phyloP scores from a whole-genome alignment of 2,797 vertebrate species.

The Cyclura pinguis region DNA sequence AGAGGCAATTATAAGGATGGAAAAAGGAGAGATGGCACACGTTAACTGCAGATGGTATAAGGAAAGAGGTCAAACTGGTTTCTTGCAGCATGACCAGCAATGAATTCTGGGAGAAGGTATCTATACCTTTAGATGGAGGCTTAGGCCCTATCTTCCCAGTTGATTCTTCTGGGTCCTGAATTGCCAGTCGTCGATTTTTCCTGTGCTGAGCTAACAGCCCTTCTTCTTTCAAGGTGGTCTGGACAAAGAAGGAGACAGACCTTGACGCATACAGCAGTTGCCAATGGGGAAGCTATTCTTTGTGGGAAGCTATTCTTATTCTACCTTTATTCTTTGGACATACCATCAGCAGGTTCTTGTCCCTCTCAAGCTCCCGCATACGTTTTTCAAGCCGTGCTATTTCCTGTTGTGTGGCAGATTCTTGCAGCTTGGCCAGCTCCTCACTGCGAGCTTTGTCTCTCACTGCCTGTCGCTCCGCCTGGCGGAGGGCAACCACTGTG shows the following conservation, averaged over 20 bases:
- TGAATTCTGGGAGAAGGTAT: neutral
- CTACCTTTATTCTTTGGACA: conserved; percentile 1
- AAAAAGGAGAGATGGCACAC: neutral
- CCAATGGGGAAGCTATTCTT: neutral
- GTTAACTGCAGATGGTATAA: neutral
- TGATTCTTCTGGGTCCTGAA: conserved; percentile 32
- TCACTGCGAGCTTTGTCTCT: conserved; percentile 80
- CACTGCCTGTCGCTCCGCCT: conserved; percentile 83
- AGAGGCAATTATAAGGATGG: neutral
- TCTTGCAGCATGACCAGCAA: neutral
- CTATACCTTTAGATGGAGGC: conserved; percentile 36
- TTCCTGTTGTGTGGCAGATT: conserved; percentile 76
- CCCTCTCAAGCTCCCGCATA: conserved; percentile 77
- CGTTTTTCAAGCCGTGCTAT: conserved; percentile 74
- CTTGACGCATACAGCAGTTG: neutral
- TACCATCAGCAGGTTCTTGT: conserved; percentile 82
- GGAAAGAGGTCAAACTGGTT: neutral
- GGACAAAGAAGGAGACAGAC: conserved; percentile 31
- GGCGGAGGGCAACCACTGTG: conserved; percentile 62
- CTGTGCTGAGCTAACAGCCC: conserved; percentile 77
- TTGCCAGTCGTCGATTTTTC: conserved; percentile 71
- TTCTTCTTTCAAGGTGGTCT: conserved; percentile 82
- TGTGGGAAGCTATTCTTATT: neutral
- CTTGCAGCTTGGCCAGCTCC: conserved; percentile 72
- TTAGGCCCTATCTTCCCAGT: neutral